Conservation (phyloP, 2,797 vertebrate species). For the Pogonophryne albipinna region DNA sequence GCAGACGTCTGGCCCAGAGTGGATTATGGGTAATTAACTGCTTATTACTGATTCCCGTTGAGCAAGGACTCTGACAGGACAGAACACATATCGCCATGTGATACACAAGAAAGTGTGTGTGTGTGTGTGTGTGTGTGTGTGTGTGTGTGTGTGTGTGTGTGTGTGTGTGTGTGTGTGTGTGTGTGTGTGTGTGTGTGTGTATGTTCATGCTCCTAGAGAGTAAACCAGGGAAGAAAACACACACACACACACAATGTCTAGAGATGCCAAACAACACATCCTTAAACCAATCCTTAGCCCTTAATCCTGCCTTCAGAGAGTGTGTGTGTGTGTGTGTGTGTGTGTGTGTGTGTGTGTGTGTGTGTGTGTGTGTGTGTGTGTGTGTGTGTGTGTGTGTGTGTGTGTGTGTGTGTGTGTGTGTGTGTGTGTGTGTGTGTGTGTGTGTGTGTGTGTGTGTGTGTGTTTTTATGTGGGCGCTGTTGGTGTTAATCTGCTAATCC, state of each 20-base stretch:
- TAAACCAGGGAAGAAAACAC: constrained; percentile 46
- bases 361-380: too few relatives aligned
- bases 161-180: constrained; percentile 21
- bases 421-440: too few relatives aligned
- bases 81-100: constrained; percentile 39
- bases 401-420: too few relatives aligned
- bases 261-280: constrained; percentile 16
- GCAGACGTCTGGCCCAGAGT: constrained; percentile 77
- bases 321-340: not conserved
- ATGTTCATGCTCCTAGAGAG: constrained; percentile 1
- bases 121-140: constrained; percentile 20
- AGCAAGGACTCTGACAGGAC: constrained; percentile 14
- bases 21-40: constrained; percentile 84
- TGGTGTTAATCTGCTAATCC: constrained; percentile 66
- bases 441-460: too few relatives aligned
- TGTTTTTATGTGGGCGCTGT: too few relatives aligned
- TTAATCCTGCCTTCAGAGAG: constrained; percentile 41
- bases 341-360: constrained; percentile 18
- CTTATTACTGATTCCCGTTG: constrained; percentile 73
- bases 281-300: constrained; percentile 48
- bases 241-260: constrained; percentile 22
- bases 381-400: too few relatives aligned
- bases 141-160: constrained; percentile 32
- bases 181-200: constrained; percentile 16
- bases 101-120: constrained; percentile 27